Evolutionary conservation across 2,797 vertebrate species (phyloP).

Genomic region (Enteromius viviparus): DNA sequence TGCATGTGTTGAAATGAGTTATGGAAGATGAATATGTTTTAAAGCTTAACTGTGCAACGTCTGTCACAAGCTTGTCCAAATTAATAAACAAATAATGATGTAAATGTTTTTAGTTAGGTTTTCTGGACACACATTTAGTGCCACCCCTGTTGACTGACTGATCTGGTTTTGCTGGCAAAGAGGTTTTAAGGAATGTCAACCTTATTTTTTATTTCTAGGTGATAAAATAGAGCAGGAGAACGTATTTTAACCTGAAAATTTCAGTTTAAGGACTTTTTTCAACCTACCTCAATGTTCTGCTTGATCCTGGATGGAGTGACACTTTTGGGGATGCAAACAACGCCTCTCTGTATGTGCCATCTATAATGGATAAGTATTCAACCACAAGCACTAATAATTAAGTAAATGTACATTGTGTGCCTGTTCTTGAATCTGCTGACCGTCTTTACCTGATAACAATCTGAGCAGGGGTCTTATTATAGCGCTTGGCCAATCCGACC

Average conservation of each 20-base stretch:
- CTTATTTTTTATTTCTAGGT: background rate
- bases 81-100: background rate
- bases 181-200: background rate
- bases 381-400: background rate
- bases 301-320: constrained; percentile 76
- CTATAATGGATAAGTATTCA: constrained; percentile 52
- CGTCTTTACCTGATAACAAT: constrained; percentile 72
- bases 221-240: background rate
- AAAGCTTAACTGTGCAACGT: background rate
- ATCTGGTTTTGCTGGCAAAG: background rate
- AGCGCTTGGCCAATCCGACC: constrained; percentile 61
- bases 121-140: background rate
- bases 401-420: background rate
- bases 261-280: background rate
- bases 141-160: background rate
- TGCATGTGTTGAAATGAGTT: background rate
- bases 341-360: constrained; percentile 78
- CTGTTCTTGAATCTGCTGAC: background rate
- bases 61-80: background rate
- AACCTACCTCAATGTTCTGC: constrained; percentile 70
- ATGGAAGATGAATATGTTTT: background rate
- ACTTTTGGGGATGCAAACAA: constrained; percentile 78
- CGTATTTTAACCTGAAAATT: background rate
- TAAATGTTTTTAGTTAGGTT: background rate
- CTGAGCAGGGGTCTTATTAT: constrained; percentile 74